Evolutionary conservation across 2,888 invertebrate genomes (phyloP).

Genomic region (Platerodrilus igneus): DNA sequence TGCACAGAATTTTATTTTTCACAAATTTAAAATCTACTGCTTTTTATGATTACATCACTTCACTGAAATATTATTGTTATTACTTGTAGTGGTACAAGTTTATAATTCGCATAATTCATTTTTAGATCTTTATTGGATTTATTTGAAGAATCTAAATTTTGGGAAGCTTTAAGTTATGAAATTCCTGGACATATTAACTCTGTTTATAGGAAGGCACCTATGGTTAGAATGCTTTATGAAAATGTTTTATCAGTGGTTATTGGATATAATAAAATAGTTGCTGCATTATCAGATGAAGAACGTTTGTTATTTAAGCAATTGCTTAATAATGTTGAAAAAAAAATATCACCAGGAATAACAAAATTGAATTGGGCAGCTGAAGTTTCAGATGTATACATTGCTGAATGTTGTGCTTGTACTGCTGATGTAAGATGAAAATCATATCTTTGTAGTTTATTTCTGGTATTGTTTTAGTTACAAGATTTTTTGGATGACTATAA

Average conservation of each 20-base stretch:
- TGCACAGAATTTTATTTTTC: too few relatives aligned
- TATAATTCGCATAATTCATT: conserved; percentile 21
- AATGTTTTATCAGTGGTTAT: conserved; percentile 67
- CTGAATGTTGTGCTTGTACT: conserved; percentile 63
- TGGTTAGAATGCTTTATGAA: conserved; percentile 61
- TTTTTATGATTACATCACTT: too few relatives aligned
- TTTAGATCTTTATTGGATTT: conserved; percentile 61
- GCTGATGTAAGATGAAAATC: conserved; percentile 51
- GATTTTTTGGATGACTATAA: conserved; percentile 79
- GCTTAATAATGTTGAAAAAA: conserved; percentile 58
- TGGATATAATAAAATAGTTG: conserved; percentile 74
- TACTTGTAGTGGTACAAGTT: too few relatives aligned
- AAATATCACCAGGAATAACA: conserved; percentile 67
- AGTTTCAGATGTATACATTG: conserved; percentile 66
- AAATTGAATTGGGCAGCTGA: conserved; percentile 72
- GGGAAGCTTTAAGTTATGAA: conserved; percentile 65
- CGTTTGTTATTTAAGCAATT: conserved; percentile 71
- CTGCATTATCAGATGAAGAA: conserved; percentile 72
- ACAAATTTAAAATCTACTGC: too few relatives aligned
- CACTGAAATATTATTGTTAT: too few relatives aligned
- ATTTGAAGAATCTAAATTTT: conserved; percentile 68
- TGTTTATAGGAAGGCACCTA: conserved; percentile 58
- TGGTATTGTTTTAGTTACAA: conserved; percentile 59
- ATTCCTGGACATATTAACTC: conserved; percentile 64
- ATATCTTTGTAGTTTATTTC: neutral